Evolutionary conservation across 2,888 invertebrate genomes (phyloP).

Genomic region (Brenthis ino): DNA sequence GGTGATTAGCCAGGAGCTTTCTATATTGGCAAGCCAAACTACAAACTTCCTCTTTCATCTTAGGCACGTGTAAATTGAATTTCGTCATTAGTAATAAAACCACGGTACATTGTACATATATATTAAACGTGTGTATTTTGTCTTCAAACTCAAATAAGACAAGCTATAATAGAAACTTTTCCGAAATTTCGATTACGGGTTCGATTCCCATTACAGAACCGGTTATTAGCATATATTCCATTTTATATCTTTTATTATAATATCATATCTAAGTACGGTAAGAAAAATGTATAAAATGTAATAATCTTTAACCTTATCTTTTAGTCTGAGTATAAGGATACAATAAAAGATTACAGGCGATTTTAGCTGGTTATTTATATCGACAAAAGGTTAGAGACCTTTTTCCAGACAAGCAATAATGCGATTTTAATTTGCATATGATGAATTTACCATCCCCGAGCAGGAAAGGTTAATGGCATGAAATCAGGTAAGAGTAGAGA

Average conservation of each 20-base stretch:
- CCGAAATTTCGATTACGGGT: slow-evolving; percentile 66
- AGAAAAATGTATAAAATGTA: too few species aligned
- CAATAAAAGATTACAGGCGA: slow-evolving; percentile 3
- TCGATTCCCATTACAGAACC: slow-evolving; percentile 88
- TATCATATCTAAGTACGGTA: background rate
- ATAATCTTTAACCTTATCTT: too few species aligned
- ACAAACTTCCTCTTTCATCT: too few species aligned
- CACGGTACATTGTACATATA: slow-evolving; percentile 49
- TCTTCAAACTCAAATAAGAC: slow-evolving; percentile 71
- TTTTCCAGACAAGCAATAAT: slow-evolving; percentile 23
- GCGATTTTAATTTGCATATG: slow-evolving; percentile 31
- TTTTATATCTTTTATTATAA: background rate
- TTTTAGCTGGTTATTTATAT: slow-evolving; percentile 19
- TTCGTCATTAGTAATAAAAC: too few species aligned
- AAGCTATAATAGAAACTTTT: too few species aligned
- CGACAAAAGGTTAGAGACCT: slow-evolving; percentile 22
- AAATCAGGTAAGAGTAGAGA: slow-evolving; percentile 11
- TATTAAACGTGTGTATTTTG: slow-evolving; percentile 75
- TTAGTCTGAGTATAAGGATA: too few species aligned
- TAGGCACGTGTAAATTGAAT: too few species aligned
- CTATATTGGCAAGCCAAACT: too few species aligned
- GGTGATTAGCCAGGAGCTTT: too few species aligned
- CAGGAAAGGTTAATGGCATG: slow-evolving; percentile 26
- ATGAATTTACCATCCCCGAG: slow-evolving; percentile 25
- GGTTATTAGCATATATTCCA: background rate